Evolutionary conservation across 2,888 invertebrate species (phyloP), one percentile per base, ranked within the genome.

Genomic region (Caenorhabditis imperialis): DNA sequence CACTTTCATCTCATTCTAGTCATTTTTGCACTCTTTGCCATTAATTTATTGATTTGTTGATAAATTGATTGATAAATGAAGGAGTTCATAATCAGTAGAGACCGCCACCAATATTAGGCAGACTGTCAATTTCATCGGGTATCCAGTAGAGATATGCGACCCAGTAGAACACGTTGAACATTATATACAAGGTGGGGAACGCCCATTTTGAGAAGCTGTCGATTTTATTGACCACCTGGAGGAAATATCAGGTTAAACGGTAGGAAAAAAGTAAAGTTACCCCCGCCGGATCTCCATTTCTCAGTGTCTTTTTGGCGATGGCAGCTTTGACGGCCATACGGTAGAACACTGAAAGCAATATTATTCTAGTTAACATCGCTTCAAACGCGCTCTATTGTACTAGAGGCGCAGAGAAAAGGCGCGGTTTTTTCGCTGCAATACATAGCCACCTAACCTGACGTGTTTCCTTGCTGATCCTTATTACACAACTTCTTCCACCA

Each of bases 81-180:
- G 10, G 10, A 6, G 10, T 30, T 30, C n/a, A 57, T 30, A 27
- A 27, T 65, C 35, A 65, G 33, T 65, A 65, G 30, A 65, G 42
- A 35, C 61, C 57, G 4, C 63, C 72, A 8, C 57, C 16, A 44
- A 67, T 73, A 38, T 71, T 58, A 4, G 67, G 69, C 16, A 79
- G 33, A 40, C 75, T 75, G 55, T 85, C 79, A 42, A 84, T 83
- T 61, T 85, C 85, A 54, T 85, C 85, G 16, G 83, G 84, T 37
- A 85, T 84, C 79, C 77, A 81, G 44, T 84, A 82, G 65, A 93
- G 89, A 86, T 93, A 93, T 7, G 92, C 92, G 82, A 91, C 92
- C 94, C 94, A 94, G 88, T 94, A 94, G 88, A 93, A 92, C n/a
- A 93, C 89, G 89, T 94, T 94, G 84, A 94, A 93, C 14, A 92